A percentile compares a stretch with the other conserved stretches of the same genome.
phyloP scores from a whole-genome alignment of 1,140 invertebrate genomes.

The Notospermus geniculatus region DNA sequence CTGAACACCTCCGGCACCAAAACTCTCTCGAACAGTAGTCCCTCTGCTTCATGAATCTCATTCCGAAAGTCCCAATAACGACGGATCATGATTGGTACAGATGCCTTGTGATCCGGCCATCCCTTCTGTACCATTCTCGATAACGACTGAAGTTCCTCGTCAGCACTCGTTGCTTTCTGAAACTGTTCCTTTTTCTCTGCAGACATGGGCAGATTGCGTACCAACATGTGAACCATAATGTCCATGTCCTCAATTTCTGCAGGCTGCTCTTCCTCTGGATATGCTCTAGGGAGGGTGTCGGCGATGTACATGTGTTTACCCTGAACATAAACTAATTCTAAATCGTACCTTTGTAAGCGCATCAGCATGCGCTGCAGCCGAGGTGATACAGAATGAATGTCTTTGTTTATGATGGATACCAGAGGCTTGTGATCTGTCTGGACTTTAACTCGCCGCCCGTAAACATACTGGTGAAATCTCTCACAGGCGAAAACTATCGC shows the following conservation, averaged over 20 bases:
- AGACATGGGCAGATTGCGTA: constrained; percentile 19
- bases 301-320: neutral
- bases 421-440: constrained; percentile 50
- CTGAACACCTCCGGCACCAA: constrained; percentile 46
- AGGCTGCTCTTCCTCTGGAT: neutral
- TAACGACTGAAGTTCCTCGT: neutral
- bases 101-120: constrained; percentile 48
- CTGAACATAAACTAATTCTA: neutral
- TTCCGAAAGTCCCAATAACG: constrained; percentile 41
- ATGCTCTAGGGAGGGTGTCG: neutral
- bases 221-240: neutral
- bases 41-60: constrained; percentile 41
- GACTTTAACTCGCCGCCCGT: constrained; percentile 25
- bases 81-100: constrained; percentile 29
- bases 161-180: neutral
- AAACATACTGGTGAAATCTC: neutral
- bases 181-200: constrained; percentile 7
- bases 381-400: constrained; percentile 11
- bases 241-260: neutral
- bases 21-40: constrained; percentile 39
- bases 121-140: constrained; percentile 24
- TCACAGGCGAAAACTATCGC: neutral
- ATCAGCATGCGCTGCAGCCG: neutral
- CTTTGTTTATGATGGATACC: constrained; percentile 28
- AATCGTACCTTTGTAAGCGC: neutral